A percentile compares a stretch with the other conserved stretches of the same genome.
Evolutionary conservation across 2,797 vertebrate species (phyloP).

Genomic region (Hypotaenidia philippensis): DNA sequence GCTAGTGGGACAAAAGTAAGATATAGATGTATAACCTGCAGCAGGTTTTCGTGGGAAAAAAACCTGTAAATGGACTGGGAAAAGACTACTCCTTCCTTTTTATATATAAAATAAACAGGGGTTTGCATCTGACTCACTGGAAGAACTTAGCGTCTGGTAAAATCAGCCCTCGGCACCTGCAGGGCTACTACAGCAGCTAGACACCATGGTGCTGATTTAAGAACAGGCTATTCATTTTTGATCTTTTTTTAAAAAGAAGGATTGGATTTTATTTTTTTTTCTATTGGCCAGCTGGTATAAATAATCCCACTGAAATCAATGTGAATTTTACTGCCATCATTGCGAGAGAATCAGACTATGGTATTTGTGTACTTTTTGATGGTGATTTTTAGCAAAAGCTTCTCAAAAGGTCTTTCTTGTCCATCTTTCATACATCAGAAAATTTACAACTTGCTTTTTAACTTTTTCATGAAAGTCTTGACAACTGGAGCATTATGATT

Average conservation of each 20-base stretch:
- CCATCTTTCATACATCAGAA: slow-evolving; percentile 26
- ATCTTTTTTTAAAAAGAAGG: not conserved
- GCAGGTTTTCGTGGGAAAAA: not conserved
- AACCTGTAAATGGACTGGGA: not conserved
- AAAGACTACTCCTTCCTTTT: not conserved
- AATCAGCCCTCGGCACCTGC: not conserved
- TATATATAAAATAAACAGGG: not conserved
- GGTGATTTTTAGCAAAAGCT: slow-evolving; percentile 3
- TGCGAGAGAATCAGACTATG: not conserved
- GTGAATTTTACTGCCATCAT: not conserved
- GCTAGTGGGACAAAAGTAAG: not conserved
- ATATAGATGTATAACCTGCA: not conserved
- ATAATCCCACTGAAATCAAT: not conserved
- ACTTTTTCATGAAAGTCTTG: not conserved
- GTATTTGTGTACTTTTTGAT: not conserved
- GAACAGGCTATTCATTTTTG: not conserved
- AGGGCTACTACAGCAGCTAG: not conserved
- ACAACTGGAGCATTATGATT: slow-evolving; percentile 46
- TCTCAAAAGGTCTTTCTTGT: slow-evolving; percentile 37
- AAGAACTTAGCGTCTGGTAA: not conserved
- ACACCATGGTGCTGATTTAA: not conserved
- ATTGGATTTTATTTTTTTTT: not conserved
- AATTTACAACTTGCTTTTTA: not conserved
- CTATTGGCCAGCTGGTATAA: not conserved
- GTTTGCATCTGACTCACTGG: not conserved